Base-by-base conservation (phyloP, 1,140 invertebrate genomes). In the Bactericera cockerelli region DNA sequence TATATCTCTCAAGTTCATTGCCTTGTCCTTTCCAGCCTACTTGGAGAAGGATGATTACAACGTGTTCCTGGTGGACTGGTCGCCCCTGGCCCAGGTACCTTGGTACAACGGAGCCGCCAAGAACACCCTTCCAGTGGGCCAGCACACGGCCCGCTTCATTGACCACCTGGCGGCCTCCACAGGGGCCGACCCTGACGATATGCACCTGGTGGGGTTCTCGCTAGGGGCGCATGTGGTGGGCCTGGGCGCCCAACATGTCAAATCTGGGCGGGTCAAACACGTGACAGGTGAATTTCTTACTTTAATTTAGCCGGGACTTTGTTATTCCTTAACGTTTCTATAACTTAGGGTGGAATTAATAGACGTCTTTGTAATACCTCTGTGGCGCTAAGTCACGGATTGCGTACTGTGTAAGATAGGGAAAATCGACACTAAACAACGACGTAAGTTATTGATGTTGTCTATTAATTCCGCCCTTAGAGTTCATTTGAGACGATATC, bases 31-130 rank as follows among this genome's bases (percentile, higher is more conserved):
- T 33, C 33, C 57, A 69, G 78, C 77, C 36, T 83, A 81, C 66
- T 67, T 83, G 1, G 63, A 66, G 24, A 66, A 66, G 19, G 73
- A 68, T 0, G 74, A 81, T 62, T 76, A 75, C 21, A 83, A 83
- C 63, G 71, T 85, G 1, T 77, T 86, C 60, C 69, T 75, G 22
- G 72, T 86, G 0, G 79, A 85, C 62, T 86, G 83, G 83, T 75
- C 70, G 8, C 64, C 70, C 0, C 70, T 76, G 6, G 80, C 82
- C 8, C 61, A 63, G 10, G 61, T 61, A 11, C 68, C 69, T 2
- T 67, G 66, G 64, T 70, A 69, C 60, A 26, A 57, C 6, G 55
- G 60, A 1, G 69, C 69, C 1, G 63, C 62, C 2, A 55, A 57
- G 25, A 67, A 67, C 59, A 68, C 67, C 0, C 36, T 49, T 10